Evolutionary conservation across 53 echinoderm and acorn worm species (phyloP).

Genomic region (Antedon mediterranea): DNA sequence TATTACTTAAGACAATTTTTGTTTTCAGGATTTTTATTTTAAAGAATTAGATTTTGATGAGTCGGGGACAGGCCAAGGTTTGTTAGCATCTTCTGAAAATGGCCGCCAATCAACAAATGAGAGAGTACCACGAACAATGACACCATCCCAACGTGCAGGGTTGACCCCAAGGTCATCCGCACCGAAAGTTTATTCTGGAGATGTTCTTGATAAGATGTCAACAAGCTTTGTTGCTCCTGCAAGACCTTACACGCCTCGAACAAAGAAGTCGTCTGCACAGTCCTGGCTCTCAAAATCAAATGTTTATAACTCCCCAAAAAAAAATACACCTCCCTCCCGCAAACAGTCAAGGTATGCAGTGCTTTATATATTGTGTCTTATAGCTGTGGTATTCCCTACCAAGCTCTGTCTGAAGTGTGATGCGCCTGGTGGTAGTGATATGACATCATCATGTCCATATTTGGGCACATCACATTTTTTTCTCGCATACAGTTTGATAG

Average conservation of each 20-base stretch:
- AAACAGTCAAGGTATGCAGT: neutral
- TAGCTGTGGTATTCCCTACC: no score
- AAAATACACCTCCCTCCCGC: neutral
- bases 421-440: no score
- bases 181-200: constrained; percentile 27
- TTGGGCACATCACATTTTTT: no score
- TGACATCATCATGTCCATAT: no score
- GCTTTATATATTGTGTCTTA: no score
- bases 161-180: neutral
- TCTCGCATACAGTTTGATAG: no score
- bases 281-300: constrained; percentile 76
- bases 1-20: neutral
- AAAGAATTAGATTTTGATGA: neutral
- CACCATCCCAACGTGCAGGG: neutral
- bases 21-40: neutral
- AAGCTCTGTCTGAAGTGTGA: no score
- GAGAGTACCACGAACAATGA: neutral
- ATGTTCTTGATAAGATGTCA: constrained; percentile 56
- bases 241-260: constrained; percentile 64
- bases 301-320: constrained; percentile 82
- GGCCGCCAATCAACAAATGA: neutral
- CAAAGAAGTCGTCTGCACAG: constrained; percentile 52
- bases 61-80: neutral
- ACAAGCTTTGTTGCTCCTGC: constrained; percentile 37
- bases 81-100: neutral